phyloP scores from a whole-genome alignment of 2,797 vertebrate genomes.

The Diplodus puntazzo region DNA sequence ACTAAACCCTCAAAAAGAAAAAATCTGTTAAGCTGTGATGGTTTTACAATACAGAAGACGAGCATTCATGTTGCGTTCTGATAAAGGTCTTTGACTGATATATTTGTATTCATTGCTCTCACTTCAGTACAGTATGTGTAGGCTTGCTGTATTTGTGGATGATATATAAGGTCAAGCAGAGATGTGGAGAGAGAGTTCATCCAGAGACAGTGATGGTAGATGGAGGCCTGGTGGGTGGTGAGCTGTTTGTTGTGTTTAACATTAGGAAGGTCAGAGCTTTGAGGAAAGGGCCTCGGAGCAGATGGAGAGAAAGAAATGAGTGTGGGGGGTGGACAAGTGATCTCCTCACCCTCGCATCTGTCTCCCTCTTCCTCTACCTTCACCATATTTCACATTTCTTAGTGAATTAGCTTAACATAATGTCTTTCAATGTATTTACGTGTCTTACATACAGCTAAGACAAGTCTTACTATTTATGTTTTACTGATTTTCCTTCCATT shows the following conservation, averaged over 20 bases:
- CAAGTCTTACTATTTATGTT: background rate
- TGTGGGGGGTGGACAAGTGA: slow-evolving; percentile 80
- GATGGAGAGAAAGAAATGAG: slow-evolving; percentile 76
- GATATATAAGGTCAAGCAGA: slow-evolving; percentile 10
- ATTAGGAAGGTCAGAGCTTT: slow-evolving; percentile 75
- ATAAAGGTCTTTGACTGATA: slow-evolving; percentile 11
- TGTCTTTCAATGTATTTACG: slow-evolving; percentile 13
- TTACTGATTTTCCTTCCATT: slow-evolving; percentile 2
- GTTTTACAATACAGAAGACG: slow-evolving; percentile 3
- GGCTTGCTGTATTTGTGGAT: slow-evolving; percentile 10
- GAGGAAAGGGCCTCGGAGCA: slow-evolving; percentile 74
- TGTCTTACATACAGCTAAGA: background rate
- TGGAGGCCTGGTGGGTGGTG: slow-evolving; percentile 66
- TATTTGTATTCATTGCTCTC: slow-evolving; percentile 14
- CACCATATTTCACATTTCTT: slow-evolving; percentile 29
- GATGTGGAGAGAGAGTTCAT: slow-evolving; percentile 35
- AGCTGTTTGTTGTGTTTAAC: slow-evolving; percentile 76
- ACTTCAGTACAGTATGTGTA: background rate
- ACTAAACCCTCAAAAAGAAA: background rate
- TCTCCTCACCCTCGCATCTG: slow-evolving; percentile 70
- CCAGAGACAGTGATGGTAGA: slow-evolving; percentile 51
- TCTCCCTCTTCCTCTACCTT: slow-evolving; percentile 48
- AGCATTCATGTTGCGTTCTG: background rate
- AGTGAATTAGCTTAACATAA: slow-evolving; percentile 37
- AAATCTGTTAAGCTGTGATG: background rate